phyloP scores from a whole-genome alignment of 2,888 invertebrate species.

The Microplitis deprimator region DNA sequence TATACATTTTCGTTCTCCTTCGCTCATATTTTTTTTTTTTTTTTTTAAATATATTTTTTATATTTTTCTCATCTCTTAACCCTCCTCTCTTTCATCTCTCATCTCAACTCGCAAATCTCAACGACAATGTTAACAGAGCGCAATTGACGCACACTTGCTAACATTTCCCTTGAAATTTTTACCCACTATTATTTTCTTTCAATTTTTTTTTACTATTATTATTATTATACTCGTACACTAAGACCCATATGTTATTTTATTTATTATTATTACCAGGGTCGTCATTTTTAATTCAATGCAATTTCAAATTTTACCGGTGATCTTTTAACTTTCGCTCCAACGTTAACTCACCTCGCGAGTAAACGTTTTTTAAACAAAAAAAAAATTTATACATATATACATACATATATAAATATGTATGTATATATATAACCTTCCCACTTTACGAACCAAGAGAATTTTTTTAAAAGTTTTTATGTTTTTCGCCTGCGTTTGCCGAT shows the following conservation, averaged over 20 bases:
- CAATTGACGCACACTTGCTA: conserved; percentile 6
- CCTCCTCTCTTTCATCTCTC: neutral
- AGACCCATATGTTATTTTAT: conserved; percentile 2
- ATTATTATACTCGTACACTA: neutral
- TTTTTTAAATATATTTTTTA: neutral
- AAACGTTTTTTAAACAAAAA: conserved; percentile 23
- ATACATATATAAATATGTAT: neutral
- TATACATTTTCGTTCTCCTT: neutral
- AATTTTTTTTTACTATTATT: neutral
- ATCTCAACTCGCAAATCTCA: neutral
- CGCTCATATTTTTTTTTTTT: neutral
- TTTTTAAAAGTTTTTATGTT: conserved; percentile 12
- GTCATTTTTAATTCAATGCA: conserved; percentile 3
- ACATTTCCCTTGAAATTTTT: conserved; percentile 6
- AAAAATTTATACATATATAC: conserved; percentile 1
- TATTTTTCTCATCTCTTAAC: conserved; percentile 7
- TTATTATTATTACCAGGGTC: neutral
- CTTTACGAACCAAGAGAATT: conserved; percentile 8
- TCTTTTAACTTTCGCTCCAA: conserved; percentile 4
- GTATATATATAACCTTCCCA: neutral
- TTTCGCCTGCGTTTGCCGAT: conserved; percentile 25
- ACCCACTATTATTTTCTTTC: neutral
- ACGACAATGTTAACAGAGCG: conserved; percentile 6
- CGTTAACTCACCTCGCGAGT: conserved; percentile 34
- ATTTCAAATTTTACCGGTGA: neutral